Evolutionary conservation across 1,140 invertebrate genomes (phyloP).

Genomic region (Zelostemma sp.): DNA sequence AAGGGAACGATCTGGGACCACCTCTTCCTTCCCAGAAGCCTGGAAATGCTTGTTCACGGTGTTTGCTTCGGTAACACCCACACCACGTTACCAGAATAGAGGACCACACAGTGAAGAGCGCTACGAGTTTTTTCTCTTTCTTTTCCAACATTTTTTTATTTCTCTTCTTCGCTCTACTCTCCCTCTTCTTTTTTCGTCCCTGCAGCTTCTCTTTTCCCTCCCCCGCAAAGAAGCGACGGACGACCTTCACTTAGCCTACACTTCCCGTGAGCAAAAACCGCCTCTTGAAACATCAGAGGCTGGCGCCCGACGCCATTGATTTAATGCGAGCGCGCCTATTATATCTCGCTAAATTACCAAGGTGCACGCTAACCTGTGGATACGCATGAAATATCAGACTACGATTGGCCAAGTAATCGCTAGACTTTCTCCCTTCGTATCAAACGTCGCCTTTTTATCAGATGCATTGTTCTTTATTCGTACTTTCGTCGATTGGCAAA

Average conservation of each 20-base stretch:
- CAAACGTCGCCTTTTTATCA: slow-evolving; percentile 46
- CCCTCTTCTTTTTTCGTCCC: slow-evolving; percentile 10
- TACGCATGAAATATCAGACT: slow-evolving; percentile 48
- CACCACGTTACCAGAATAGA: slow-evolving; percentile 38
- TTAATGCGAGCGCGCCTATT: slow-evolving; percentile 49
- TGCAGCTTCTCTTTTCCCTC: slow-evolving; percentile 3
- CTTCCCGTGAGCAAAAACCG: slow-evolving; percentile 55
- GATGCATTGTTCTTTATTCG: too few species aligned
- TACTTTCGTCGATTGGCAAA: too few species aligned
- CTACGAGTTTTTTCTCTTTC: slow-evolving; percentile 19
- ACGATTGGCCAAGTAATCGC: slow-evolving; percentile 40
- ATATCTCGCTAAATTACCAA: slow-evolving; percentile 50
- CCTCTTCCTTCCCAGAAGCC: slow-evolving; percentile 55
- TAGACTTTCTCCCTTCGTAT: slow-evolving; percentile 30
- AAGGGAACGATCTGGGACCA: slow-evolving; percentile 30
- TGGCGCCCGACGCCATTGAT: slow-evolving; percentile 55
- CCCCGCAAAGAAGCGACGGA: slow-evolving; percentile 31
- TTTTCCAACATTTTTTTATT: slow-evolving; percentile 9
- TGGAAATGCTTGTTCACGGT: slow-evolving; percentile 57
- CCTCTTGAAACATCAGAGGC: slow-evolving; percentile 61
- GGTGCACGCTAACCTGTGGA: slow-evolving; percentile 37
- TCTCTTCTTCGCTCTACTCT: slow-evolving; percentile 16
- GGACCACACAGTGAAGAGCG: slow-evolving; percentile 48
- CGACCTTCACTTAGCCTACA: slow-evolving; percentile 60
- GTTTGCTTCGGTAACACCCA: slow-evolving; percentile 60